Conservation (phyloP, 2,888 invertebrate species). For the Microctonus brassicae region DNA sequence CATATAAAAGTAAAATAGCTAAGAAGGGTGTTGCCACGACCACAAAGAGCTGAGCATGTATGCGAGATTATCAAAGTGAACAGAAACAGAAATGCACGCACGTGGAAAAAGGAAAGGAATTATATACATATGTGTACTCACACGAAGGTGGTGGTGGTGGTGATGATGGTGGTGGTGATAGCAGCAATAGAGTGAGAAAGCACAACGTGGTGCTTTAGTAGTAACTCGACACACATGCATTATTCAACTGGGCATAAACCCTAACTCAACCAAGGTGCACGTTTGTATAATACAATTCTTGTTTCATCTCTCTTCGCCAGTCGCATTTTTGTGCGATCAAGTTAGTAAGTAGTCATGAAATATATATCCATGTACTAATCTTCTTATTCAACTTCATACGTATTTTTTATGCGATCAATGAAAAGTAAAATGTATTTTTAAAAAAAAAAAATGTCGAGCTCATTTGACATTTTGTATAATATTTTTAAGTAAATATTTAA, state of each 20-base stretch:
- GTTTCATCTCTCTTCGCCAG: not conserved
- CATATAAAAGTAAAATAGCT: not conserved
- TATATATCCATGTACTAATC: not conserved
- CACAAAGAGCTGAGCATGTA: conserved; percentile 49
- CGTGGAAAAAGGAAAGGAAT: conserved; percentile 20
- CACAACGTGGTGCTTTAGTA: conserved; percentile 45
- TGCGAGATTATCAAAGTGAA: conserved; percentile 59
- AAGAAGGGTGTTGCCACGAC: conserved; percentile 17
- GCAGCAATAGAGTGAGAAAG: conserved; percentile 52
- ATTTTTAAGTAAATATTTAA: too few relatives aligned
- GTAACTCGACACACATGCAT: conserved; percentile 60
- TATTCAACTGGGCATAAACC: conserved; percentile 63
- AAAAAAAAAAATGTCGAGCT: too few relatives aligned
- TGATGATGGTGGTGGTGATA: conserved; percentile 47
- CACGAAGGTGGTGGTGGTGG: conserved; percentile 36
- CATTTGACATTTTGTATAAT: too few relatives aligned
- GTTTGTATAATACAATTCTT: conserved; percentile 12
- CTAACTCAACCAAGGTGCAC: conserved; percentile 64
- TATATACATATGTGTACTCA: not conserved
- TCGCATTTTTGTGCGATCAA: not conserved
- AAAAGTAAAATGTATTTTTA: too few relatives aligned
- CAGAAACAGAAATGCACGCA: conserved; percentile 57
- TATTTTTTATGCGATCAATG: too few relatives aligned
- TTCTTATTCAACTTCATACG: not conserved
- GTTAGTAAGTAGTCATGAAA: not conserved